Base-by-base conservation (phyloP, 2,888 invertebrate genomes). In the Netelia melanura region DNA sequence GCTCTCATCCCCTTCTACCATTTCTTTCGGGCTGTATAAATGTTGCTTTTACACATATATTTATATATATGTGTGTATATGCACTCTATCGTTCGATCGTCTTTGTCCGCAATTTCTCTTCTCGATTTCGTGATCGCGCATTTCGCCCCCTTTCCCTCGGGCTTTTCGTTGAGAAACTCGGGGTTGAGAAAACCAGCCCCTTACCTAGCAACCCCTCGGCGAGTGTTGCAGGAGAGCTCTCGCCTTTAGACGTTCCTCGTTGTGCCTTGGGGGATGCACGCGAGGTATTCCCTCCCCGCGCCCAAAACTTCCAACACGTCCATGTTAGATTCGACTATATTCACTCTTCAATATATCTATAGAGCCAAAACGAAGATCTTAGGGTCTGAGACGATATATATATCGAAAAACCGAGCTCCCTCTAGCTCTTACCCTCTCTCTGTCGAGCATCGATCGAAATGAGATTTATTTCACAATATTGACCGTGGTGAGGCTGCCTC, bases 381-480 rank as follows among this genome's bases (percentile, higher is more conserved):
- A 3, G 30, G 30, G 30, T 30, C 3, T 30, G 5, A 30, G 30
- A 30, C 30, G 30, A 30, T 30, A 30, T 30, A 30, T 30, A 30
- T 30, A 30, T 0, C 30, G 30, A 30, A 30, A 30, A 30, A 30
- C 70, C 52, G 75, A 61, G 52, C 38, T 61, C 61, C 17, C 48
- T 58, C 58, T 54, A 23, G 1, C 58, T 23, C 17, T 21, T 23
- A 3, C 8, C 1, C 62, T 30, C 62, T 3, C 62, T 1, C 75
- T 78, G 67, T 52, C 62, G 14, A 71, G 52, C 80, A 65, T 87
- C 72, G 88, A 88, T 87, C 87, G 83, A 83, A 83, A 87, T 88
- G 84, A 86, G 87, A 88, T 88, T 89, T 87, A 88, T 88, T 86
- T 85, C 82, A 85, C 87, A 86, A 88, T 88, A 89, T 89, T 87